Evolutionary conservation across 2,797 vertebrate genomes (phyloP), one percentile per base, ranked within the genome.

Genomic region (Neostethus bicornis): DNA sequence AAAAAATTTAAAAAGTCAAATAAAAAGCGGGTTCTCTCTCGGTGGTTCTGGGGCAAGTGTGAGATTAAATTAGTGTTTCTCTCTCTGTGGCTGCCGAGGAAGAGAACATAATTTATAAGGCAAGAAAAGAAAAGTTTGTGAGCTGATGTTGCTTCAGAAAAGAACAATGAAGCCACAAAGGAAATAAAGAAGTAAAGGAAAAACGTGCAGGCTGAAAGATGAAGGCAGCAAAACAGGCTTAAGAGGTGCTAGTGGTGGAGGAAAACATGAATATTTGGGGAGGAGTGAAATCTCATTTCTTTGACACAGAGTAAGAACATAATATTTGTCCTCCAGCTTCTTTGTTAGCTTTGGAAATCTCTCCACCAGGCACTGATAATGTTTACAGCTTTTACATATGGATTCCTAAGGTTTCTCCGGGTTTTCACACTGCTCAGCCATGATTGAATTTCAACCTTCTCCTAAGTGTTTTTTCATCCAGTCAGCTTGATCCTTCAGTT

Each of bases 401-500:
- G 73, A 29, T 65, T 75, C 16, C 68, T 54, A 55, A 32, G 66
- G 65, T 77, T 80, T 80, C 65, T 62, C 51, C 1, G 35, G 55
- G 20, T 62, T 78, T n/a, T 74, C 53, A 66, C 63, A 55, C 63
- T 20, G 48, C 16, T 9, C 17, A 6, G 62, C 45, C 66, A 25
- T 86, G 81, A 90, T 88, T 83, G 80, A 87, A 88, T 86, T 86
- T 67, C 70, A 79, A 61, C 48, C 75, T 48, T 77, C 62, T 51
- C 74, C 2, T 79, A 78, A 85, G 70, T 81, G 77, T 85, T 84
- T 88, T 86, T 85, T 87, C 56, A 88, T 88, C 74, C 81, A 53
- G 49, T 46, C 38, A 59, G 66, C 81, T 84, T 83, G 79, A 85
- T 85, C 77, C 81, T 82, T 3, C 48, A 56, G 4, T 69, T 57